These are phyloP conservation scores for Fukomys damarensis DNA, from an alignment of 2,113 vertebrate genomes.

Conservation along the genomic window DNA sequence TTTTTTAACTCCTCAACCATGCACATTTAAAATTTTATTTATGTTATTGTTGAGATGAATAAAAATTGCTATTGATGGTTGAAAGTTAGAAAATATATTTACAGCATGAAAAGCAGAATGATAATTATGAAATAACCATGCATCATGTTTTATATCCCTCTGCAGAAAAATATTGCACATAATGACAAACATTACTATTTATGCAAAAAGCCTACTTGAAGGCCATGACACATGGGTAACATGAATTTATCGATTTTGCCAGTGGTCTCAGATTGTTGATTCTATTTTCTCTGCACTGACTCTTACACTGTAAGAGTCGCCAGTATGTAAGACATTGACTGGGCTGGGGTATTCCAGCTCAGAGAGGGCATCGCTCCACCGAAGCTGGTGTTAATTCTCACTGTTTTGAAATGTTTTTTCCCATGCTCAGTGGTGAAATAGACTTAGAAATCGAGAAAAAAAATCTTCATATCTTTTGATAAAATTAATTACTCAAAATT, in stretches of 20 bases:
- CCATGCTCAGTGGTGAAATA: not conserved
- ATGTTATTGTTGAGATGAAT: not conserved
- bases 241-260: not conserved
- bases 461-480: not conserved
- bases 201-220: not conserved
- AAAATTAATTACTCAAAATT: not conserved
- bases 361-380: not conserved
- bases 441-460: constrained; percentile 10
- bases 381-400: not conserved
- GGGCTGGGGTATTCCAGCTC: not conserved
- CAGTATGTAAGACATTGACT: not conserved
- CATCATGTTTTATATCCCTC: not conserved
- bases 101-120: not conserved
- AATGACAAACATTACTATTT: not conserved
- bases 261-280: not conserved
- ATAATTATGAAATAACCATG: not conserved
- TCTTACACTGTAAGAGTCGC: not conserved
- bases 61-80: not conserved
- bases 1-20: not conserved
- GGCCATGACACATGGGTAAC: not conserved
- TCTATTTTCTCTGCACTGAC: not conserved
- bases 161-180: not conserved
- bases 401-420: constrained; percentile 44
- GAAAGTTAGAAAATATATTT: constrained; percentile 5
- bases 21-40: not conserved